phyloP scores from a whole-genome alignment of 2,797 vertebrate species.

The Rhynchotus rufescens region DNA sequence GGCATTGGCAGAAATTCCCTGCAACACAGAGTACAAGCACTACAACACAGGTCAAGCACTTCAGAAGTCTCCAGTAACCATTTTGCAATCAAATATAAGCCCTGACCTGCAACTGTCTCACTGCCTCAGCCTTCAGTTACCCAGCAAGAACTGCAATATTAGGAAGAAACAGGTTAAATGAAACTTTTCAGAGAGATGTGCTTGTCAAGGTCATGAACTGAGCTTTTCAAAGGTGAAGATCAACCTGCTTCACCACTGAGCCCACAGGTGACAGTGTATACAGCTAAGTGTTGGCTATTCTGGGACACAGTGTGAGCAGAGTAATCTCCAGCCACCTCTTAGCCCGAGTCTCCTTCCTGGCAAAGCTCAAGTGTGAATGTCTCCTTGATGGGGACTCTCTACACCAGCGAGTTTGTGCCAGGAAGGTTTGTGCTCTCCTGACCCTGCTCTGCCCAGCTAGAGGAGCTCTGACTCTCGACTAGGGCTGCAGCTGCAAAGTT shows the following conservation, averaged over 20 bases:
- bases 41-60: neutral
- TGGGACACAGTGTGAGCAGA: neutral
- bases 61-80: neutral
- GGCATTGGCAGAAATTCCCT: neutral
- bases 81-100: neutral
- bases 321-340: neutral
- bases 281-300: neutral
- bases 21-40: neutral
- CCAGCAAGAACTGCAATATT: neutral
- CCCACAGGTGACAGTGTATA: constrained; percentile 19
- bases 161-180: neutral
- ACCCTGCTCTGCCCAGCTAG: neutral
- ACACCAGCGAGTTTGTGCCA: rapidly evolving
- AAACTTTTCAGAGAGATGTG: neutral
- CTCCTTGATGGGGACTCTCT: neutral
- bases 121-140: neutral
- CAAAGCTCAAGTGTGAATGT: neutral
- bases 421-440: neutral
- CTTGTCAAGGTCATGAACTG: neutral
- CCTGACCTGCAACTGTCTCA: neutral
- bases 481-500: constrained; percentile 32
- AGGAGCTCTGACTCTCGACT: constrained; percentile 21
- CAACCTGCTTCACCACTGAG: neutral
- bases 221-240: neutral
- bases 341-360: neutral